phyloP scores from a whole-genome alignment of 2,113 vertebrate species.

The Lepus europaeus region DNA sequence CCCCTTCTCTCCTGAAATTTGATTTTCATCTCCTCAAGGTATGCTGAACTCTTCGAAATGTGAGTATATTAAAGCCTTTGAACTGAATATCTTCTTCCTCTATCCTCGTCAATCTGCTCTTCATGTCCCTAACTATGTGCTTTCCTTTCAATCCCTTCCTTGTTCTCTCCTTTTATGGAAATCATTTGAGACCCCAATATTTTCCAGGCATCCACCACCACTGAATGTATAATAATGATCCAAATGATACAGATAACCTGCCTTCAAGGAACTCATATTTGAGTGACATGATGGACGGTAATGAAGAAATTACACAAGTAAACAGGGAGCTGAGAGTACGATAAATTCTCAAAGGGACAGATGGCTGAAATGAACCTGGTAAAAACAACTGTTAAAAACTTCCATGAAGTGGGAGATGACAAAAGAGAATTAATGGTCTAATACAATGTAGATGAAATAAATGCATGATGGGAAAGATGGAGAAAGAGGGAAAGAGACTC shows the following conservation, averaged over 20 bases:
- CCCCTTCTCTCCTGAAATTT: not conserved
- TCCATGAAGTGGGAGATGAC: not conserved
- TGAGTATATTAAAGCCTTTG: not conserved
- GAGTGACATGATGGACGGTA: not conserved
- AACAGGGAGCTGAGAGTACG: not conserved
- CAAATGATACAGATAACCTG: too few species aligned
- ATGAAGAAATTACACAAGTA: not conserved
- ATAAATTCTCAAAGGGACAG: not conserved
- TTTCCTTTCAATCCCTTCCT: not conserved
- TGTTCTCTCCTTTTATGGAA: not conserved
- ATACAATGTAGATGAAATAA: not conserved
- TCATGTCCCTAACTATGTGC: not conserved
- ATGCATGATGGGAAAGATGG: not conserved
- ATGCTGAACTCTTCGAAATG: not conserved
- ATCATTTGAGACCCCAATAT: not conserved
- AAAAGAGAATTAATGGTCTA: not conserved
- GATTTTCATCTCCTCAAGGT: not conserved
- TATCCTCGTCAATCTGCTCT: not conserved
- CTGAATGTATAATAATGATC: not conserved
- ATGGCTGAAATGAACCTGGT: not conserved
- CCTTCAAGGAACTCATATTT: not conserved
- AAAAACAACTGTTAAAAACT: not conserved
- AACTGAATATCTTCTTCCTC: not conserved
- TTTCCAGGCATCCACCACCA: not conserved
- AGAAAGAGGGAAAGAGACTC: not conserved